Percentiles rank a stretch among this genome's conserved stretches.
phyloP scores from a whole-genome alignment of 2,797 vertebrate species.

The Leptatherina wallacei region DNA sequence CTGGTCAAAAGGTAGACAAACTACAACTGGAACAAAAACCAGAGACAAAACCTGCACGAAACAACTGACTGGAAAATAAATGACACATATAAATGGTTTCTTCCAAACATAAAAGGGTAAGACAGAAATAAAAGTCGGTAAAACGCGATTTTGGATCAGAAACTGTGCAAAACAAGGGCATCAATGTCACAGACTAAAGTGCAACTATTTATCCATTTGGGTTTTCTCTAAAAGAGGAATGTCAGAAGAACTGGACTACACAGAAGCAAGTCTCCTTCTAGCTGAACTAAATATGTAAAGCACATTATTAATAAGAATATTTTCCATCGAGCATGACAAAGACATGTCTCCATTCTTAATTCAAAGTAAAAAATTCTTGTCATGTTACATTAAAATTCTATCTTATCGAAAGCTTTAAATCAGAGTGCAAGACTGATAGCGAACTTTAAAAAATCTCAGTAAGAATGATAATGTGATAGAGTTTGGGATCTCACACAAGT shows the following conservation, averaged over 20 bases:
- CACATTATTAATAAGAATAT: conserved; percentile 31
- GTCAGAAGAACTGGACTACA: conserved; percentile 32
- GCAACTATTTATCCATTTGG: conserved; percentile 62
- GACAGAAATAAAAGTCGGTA: conserved; percentile 28
- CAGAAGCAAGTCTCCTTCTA: conserved; percentile 49
- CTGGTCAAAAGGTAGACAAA: conserved; percentile 33
- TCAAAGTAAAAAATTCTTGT: neutral
- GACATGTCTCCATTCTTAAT: neutral
- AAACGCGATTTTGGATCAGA: conserved; percentile 31
- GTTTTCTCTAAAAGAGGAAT: conserved; percentile 62
- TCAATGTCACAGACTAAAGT: conserved; percentile 73
- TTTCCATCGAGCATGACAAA: conserved; percentile 13
- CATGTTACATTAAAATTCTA: neutral
- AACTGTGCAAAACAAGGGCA: conserved; percentile 71
- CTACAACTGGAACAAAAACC: conserved; percentile 27
- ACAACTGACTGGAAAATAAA: conserved; percentile 27
- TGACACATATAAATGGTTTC: conserved; percentile 35
- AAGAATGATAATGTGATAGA: neutral
- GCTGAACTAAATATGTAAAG: conserved; percentile 55
- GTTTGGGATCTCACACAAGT: neutral
- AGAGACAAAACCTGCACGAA: conserved; percentile 39
- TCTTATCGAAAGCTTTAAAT: conserved; percentile 20
- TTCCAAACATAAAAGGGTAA: conserved; percentile 36
- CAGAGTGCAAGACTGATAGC: neutral
- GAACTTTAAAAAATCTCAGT: conserved; percentile 1